These are phyloP conservation scores for Antedon bifida DNA, from an alignment of 35 echinoderm and acorn worm genomes.

Conservation along the genomic window DNA sequence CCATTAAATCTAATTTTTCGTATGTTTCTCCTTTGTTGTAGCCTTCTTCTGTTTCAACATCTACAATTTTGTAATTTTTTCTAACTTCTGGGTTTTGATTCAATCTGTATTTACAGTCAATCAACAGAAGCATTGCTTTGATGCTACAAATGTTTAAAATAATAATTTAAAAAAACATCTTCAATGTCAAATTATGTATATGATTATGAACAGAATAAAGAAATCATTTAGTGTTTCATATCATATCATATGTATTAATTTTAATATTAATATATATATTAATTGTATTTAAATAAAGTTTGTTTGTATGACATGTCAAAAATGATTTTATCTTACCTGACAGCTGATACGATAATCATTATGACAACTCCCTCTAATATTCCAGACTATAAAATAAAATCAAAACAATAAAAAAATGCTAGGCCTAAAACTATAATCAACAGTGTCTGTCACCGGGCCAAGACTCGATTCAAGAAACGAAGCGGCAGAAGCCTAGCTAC, in stretches of 20 bases:
- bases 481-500: not conserved
- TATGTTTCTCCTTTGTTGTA: conserved; percentile 12
- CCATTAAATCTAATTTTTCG: conserved; percentile 2
- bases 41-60: conserved; percentile 17
- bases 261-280: no score
- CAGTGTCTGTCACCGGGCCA: not conserved
- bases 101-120: conserved; percentile 94
- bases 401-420: not conserved
- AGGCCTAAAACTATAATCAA: no score
- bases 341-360: conserved; percentile 52
- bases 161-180: not conserved
- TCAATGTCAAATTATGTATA: no score
- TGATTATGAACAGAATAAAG: no score
- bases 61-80: conserved; percentile 47
- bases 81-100: conserved; percentile 46
- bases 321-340: conserved; percentile 30
- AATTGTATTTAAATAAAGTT: no score
- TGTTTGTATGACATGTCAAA: not conserved
- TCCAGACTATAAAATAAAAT: conserved; percentile 46
- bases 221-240: no score
- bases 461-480: not conserved
- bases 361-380: conserved; percentile 72
- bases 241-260: no score
- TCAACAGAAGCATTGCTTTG: conserved; percentile 84
- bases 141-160: conserved; percentile 48